phyloP scores from a whole-genome alignment of 37 sponge, comb jelly and placozoan species.

The Aphrocallistes beatrix region DNA sequence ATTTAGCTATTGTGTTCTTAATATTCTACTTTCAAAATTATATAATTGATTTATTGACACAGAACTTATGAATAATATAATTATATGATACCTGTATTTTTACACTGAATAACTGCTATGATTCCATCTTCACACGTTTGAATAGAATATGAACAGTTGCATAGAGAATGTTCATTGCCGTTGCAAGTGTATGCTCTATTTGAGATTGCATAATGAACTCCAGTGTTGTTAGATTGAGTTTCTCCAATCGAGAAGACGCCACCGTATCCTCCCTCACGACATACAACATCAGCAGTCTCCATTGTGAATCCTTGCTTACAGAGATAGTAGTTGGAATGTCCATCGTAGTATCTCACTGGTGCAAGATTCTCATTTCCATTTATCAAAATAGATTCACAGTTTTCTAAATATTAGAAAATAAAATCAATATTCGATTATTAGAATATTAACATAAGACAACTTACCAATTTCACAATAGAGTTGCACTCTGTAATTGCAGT shows the following conservation, averaged over 20 bases:
- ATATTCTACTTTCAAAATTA: too few relatives aligned
- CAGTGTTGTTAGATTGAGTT: neutral
- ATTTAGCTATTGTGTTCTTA: too few relatives aligned
- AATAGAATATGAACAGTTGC: neutral
- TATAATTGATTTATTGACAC: too few relatives aligned
- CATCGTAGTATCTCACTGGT: neutral
- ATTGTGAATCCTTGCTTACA: neutral
- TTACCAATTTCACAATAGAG: too few relatives aligned
- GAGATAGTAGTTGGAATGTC: neutral
- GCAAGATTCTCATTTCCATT: neutral
- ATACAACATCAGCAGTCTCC: constrained; percentile 1
- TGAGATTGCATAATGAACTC: neutral
- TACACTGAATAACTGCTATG: neutral
- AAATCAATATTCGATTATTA: too few relatives aligned
- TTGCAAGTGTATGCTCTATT: neutral
- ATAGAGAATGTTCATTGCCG: neutral
- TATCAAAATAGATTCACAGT: neutral
- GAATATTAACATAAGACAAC: too few relatives aligned
- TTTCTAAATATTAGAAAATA: neutral
- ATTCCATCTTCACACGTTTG: neutral
- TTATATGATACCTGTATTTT: neutral
- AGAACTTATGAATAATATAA: too few relatives aligned
- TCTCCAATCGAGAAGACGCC: neutral
- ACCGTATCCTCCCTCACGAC: constrained; percentile 10
- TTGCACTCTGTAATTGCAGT: too few relatives aligned